Base-by-base conservation (phyloP, 2,888 invertebrate species). In the Agriopis leucophaearia region DNA sequence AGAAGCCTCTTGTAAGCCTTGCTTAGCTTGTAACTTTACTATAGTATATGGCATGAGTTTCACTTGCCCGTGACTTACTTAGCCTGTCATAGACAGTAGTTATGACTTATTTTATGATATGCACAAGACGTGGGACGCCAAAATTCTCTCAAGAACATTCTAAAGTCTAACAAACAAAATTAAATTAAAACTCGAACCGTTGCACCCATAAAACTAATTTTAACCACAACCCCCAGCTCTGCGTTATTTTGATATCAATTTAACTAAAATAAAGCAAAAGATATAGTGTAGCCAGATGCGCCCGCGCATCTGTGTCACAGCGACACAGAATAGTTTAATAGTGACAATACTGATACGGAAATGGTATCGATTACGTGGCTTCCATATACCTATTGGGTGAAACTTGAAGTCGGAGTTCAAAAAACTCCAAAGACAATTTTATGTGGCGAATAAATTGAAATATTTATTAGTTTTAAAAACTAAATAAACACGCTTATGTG, bases 191-290 rank as follows among this genome's bases (percentile, higher is more conserved):
- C 59, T 50, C 38, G 27, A 18, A 66, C 27, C 56, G 51, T 45
- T 51, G 66, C 50, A 61, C 50, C 16, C 66, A 66, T 66, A 40
- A 66, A 66, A 45, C 45, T 66, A 66, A 57, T 36, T 66, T 61
- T 66, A 61, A 66, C 66, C 66, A 27, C 66, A 61, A 45, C 44
- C 52, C 52, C 40, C 59, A 12, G n/a, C 52, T 56, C 66, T 38
- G 38, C 57, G 16, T 45, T 57, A 66, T 51, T 51, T 66, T 51
- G 40, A 66, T 61, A 66, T 66, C 36, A 66, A 51, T 61, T 15
- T 61, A 56, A 66, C 50, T 61, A 38, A 66, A 66, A 66, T 62
- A 57, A 66, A 62, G 36, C 47, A 66, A 45, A 38, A 60, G 38
- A 42, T 36, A 42, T 36, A 12, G 16, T 50, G 38, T 60, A 2